These are phyloP conservation scores for Drosophila azteca DNA, from an alignment of 1,140 invertebrate species.

Conservation along the genomic window DNA sequence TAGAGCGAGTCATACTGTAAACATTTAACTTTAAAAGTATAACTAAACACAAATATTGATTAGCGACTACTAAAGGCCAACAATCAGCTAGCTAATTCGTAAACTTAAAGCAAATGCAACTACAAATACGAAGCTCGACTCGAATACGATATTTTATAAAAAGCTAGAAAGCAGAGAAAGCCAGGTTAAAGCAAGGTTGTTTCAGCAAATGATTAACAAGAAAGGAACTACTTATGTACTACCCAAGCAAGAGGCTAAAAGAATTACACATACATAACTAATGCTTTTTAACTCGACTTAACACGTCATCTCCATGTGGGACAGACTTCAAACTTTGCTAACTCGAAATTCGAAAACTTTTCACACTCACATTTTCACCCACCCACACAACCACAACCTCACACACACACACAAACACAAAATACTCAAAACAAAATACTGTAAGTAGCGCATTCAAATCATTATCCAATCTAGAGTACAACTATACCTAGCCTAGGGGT, in stretches of 20 bases:
- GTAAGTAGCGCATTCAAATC: slow-evolving; percentile 59
- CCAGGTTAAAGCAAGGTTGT: slow-evolving; percentile 34
- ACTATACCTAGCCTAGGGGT: slow-evolving; percentile 21
- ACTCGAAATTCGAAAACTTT: slow-evolving; percentile 43
- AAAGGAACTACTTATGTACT: not conserved
- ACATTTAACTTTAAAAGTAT: slow-evolving; percentile 69
- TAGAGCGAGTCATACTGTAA: slow-evolving; percentile 66
- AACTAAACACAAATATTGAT: slow-evolving; percentile 62
- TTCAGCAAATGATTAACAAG: slow-evolving; percentile 16
- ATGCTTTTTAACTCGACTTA: slow-evolving; percentile 44
- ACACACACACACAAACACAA: slow-evolving; percentile 20
- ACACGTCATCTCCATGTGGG: slow-evolving; percentile 7
- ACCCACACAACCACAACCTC: slow-evolving; percentile 14
- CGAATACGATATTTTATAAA: slow-evolving; percentile 31
- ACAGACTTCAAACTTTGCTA: slow-evolving; percentile 34
- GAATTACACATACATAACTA: slow-evolving; percentile 51
- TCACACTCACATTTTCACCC: slow-evolving; percentile 35
- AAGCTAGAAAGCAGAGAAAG: slow-evolving; percentile 8
- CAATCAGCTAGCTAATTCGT: slow-evolving; percentile 58
- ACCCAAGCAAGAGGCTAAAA: slow-evolving; percentile 4
- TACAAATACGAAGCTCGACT: slow-evolving; percentile 28
- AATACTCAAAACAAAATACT: slow-evolving; percentile 20
- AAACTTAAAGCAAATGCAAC: slow-evolving; percentile 33
- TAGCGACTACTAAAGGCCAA: slow-evolving; percentile 48
- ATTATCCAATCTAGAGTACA: slow-evolving; percentile 36